A percentile compares a stretch with the other conserved stretches of the same genome.
Evolutionary conservation across 92 coral and sea anemone species (phyloP).

Genomic region (Zoanthus sansibaricus): DNA sequence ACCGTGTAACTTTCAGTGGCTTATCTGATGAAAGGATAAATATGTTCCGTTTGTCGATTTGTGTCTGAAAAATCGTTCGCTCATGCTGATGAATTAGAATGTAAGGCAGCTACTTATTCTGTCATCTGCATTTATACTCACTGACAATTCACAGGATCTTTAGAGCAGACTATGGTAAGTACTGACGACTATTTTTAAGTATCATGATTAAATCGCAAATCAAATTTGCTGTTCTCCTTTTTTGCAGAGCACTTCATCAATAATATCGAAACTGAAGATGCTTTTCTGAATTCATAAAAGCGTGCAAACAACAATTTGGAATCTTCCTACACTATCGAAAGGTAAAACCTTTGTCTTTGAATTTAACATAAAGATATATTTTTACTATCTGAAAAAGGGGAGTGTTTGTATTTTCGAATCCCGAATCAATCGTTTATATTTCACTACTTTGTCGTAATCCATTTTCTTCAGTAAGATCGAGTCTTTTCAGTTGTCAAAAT

Average conservation of each 20-base stretch:
- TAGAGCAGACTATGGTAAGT: neutral
- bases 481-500: neutral
- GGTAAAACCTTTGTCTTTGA: neutral
- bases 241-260: neutral
- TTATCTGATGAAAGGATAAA: constrained; percentile 2
- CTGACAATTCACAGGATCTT: neutral
- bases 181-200: neutral
- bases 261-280: neutral
- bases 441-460: too few species aligned
- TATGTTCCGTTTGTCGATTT: neutral
- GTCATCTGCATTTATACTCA: neutral
- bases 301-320: neutral
- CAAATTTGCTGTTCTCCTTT: neutral
- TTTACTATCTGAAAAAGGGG: too few species aligned
- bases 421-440: too few species aligned
- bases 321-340: neutral
- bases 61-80: neutral
- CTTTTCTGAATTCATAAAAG: neutral
- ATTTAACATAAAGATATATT: too few species aligned
- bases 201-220: neutral
- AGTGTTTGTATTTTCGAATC: too few species aligned
- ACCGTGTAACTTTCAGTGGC: neutral
- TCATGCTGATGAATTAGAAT: neutral
- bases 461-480: too few species aligned
- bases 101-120: neutral